Evolutionary conservation across 2,797 vertebrate species (phyloP).

Genomic region (Chelon auratus): DNA sequence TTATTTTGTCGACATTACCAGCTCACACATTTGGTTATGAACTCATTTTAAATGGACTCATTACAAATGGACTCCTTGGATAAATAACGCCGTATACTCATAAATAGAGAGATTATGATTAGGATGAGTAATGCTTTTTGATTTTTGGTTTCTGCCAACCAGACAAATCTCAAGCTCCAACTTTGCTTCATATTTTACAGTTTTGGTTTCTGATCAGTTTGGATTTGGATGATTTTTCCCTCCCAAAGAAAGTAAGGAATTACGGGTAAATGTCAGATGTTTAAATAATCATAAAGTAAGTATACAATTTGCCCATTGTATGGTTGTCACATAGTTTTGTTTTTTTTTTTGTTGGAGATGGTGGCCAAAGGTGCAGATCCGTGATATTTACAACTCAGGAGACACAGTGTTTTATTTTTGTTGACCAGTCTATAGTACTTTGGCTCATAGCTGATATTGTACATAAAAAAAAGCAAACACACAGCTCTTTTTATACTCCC

Average conservation of each 20-base stretch:
- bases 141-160: constrained; percentile 22
- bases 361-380: constrained; percentile 53
- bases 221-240: constrained; percentile 17
- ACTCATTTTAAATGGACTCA: constrained; percentile 50
- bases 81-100: constrained; percentile 38
- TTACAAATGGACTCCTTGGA: constrained; percentile 52
- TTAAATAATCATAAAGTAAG: constrained; percentile 43
- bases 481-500: constrained; percentile 45
- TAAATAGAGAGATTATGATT: constrained; percentile 43
- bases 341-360: constrained; percentile 36
- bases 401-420: constrained; percentile 41
- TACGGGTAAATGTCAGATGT: constrained; percentile 36
- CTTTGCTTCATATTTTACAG: constrained; percentile 21
- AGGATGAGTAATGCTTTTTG: constrained; percentile 26
- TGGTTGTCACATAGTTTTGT: constrained; percentile 42
- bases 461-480: constrained; percentile 36
- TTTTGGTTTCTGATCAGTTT: constrained; percentile 22
- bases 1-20: constrained; percentile 46
- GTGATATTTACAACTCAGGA: constrained; percentile 48
- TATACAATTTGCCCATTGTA: constrained; percentile 34
- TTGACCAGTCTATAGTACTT: constrained; percentile 35
- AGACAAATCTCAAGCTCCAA: constrained; percentile 18
- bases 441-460: constrained; percentile 36
- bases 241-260: constrained; percentile 18
- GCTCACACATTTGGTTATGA: constrained; percentile 42